Base-by-base conservation (phyloP, 2,888 invertebrate species). In the Lepidochitona cinerea region DNA sequence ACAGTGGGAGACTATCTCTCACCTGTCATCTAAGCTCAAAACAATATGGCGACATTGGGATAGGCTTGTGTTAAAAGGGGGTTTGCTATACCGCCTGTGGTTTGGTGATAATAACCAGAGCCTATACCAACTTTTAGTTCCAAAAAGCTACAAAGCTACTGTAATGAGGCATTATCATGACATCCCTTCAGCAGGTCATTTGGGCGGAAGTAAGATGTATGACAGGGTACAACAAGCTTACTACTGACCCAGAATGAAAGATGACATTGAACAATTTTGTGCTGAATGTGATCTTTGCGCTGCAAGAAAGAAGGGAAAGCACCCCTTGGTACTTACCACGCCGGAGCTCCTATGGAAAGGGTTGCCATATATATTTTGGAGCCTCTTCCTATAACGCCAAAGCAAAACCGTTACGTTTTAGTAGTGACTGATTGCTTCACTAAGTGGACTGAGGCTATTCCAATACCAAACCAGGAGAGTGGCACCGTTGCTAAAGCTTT, bases 301-400 rank as follows among this genome's bases (percentile, higher is more conserved):
- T 29, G 69, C 54, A 14, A 33, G 72, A 1, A 80, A 81, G 59
- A 35, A 70, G 0, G 59, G 9, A 70, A 71, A 32, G 71, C 75
- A n/a, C 71, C 79, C 14, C 36, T 78, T 14, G 23, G 68, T 18
- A 54, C 70, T 23, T 69, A 70, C 36, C 3, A 70, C 1, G 71
- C 79, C 4, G 70, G 72, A 26, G 41, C 54, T 9, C 80, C 84
- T 9, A 82, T 83, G 75, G 76, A 83, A 36, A 71, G 76, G 36
- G 54, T 82, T 4, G 68, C 78, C 4, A 37, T 81, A n/a, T 78
- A 83, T 59, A 70, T 80, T 6, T 37, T 83, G 3, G 81, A 81
- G 18, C 75, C 72, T 37, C 71, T 81, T 12, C 76, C 74, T 3
- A 41, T 49, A 64, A 70, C 76, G 5, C 36, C 37, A 9, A 68